A percentile compares a stretch with the other conserved stretches of the same genome.
Conservation (phyloP, 30 jellyfish, hydroid and myxozoan species). For the Catostylus mosaicus region DNA sequence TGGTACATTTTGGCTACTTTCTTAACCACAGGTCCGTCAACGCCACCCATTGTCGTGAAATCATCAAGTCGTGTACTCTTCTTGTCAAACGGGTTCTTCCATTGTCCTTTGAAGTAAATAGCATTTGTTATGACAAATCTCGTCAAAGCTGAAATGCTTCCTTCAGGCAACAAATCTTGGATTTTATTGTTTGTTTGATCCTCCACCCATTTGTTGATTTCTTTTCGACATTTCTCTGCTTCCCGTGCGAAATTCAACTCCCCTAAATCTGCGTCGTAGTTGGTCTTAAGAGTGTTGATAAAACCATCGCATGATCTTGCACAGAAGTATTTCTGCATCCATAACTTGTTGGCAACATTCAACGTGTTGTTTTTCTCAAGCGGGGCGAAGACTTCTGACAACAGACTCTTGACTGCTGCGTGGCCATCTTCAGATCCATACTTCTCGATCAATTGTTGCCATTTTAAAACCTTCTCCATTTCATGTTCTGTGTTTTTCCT, state of each 20-base stretch:
- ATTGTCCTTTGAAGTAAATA: conserved; percentile 62
- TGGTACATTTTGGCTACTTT: conserved; percentile 62
- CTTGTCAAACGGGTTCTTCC: conserved; percentile 59
- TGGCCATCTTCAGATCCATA: conserved; percentile 19
- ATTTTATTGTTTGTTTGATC: conserved; percentile 57
- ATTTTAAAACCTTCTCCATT: conserved; percentile 41
- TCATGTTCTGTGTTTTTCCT: conserved; percentile 54
- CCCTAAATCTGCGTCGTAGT: conserved; percentile 31
- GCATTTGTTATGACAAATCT: conserved; percentile 75
- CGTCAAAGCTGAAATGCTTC: conserved; percentile 55
- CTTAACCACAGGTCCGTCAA: conserved; percentile 1
- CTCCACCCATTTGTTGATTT: conserved; percentile 75
- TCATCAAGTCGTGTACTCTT: conserved; percentile 3
- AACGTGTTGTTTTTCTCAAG: conserved; percentile 31
- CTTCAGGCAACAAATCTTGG: conserved; percentile 49
- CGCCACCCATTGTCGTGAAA: conserved; percentile 20
- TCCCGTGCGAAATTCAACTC: conserved; percentile 44
- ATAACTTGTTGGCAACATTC: conserved; percentile 68
- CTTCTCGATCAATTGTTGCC: conserved; percentile 19
- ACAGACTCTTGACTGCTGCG: conserved; percentile 23
- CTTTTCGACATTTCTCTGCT: conserved; percentile 38
- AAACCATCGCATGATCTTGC: conserved; percentile 21
- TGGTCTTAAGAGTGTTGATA: conserved; percentile 7
- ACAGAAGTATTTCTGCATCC: conserved; percentile 71
- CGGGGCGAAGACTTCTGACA: conserved; percentile 25